These are phyloP conservation scores for Berghia stephanieae DNA, from an alignment of 1,140 invertebrate species.

Conservation along the genomic window DNA sequence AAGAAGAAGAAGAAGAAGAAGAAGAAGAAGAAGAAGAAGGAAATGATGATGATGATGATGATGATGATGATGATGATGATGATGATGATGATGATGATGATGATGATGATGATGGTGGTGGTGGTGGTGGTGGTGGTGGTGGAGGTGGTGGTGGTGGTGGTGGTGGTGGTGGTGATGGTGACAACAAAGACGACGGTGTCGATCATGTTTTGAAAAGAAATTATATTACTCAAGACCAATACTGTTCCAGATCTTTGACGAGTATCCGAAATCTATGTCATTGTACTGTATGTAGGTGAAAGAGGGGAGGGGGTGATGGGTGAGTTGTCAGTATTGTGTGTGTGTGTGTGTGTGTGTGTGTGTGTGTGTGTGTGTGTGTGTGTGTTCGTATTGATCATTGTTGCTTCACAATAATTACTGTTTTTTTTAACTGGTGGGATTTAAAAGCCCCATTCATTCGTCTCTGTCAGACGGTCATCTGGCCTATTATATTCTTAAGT, in stretches of 20 bases:
- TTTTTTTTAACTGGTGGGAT: too few species aligned
- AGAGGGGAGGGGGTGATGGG: background rate
- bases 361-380: too few species aligned
- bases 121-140: slow-evolving; percentile 1
- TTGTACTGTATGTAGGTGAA: background rate
- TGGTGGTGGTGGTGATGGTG: background rate
- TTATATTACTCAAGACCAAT: background rate
- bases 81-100: slow-evolving; percentile 2
- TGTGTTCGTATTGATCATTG: too few species aligned
- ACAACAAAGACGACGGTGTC: background rate
- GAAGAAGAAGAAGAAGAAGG: background rate
- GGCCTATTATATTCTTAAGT: too few species aligned
- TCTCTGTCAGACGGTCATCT: too few species aligned
- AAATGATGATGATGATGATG: background rate
- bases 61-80: slow-evolving; percentile 2
- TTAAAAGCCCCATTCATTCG: too few species aligned
- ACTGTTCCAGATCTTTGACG: too few species aligned
- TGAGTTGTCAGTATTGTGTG: background rate
- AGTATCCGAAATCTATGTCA: background rate
- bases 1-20: background rate
- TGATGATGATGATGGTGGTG: slow-evolving; percentile 1
- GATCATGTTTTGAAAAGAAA: background rate
- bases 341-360: background rate
- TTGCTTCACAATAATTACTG: too few species aligned
- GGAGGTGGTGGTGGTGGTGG: background rate